Evolutionary conservation across 2,888 invertebrate species (phyloP).

Genomic region (Noctua janthina): DNA sequence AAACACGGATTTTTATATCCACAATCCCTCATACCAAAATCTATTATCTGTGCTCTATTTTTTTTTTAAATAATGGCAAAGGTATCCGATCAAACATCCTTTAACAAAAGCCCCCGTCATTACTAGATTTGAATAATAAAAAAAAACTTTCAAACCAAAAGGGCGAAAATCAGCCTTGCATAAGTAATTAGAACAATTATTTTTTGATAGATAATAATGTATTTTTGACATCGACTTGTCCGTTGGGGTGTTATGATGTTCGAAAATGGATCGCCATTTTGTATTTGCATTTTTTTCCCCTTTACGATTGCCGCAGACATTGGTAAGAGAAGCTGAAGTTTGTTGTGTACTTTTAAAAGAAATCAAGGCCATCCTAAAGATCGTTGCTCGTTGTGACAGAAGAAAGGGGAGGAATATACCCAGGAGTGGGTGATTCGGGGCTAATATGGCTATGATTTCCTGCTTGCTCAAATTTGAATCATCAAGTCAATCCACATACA

Average conservation of each 20-base stretch:
- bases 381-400: too few relatives aligned
- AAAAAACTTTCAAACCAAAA: constrained; percentile 72
- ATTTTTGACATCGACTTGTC: constrained; percentile 76
- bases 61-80: constrained; percentile 57
- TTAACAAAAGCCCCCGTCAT: constrained; percentile 83
- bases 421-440: too few relatives aligned
- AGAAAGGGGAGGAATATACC: too few relatives aligned
- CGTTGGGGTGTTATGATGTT: constrained; percentile 57
- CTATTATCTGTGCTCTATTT: constrained; percentile 56
- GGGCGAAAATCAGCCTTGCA: constrained; percentile 84
- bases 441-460: too few relatives aligned
- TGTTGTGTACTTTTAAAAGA: too few relatives aligned
- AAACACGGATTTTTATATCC: constrained; percentile 32
- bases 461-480: too few relatives aligned
- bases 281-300: constrained; percentile 39
- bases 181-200: constrained; percentile 89
- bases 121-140: constrained; percentile 88
- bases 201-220: constrained; percentile 89
- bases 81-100: constrained; percentile 74
- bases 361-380: too few relatives aligned
- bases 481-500: too few relatives aligned
- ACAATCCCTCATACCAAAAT: constrained; percentile 28
- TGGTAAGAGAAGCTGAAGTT: too few relatives aligned
- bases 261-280: constrained; percentile 43
- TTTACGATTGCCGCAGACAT: too few relatives aligned